These are phyloP conservation scores for Lordiphosa andalusiaca DNA, from an alignment of 2,888 invertebrate genomes.

Conservation along the genomic window DNA sequence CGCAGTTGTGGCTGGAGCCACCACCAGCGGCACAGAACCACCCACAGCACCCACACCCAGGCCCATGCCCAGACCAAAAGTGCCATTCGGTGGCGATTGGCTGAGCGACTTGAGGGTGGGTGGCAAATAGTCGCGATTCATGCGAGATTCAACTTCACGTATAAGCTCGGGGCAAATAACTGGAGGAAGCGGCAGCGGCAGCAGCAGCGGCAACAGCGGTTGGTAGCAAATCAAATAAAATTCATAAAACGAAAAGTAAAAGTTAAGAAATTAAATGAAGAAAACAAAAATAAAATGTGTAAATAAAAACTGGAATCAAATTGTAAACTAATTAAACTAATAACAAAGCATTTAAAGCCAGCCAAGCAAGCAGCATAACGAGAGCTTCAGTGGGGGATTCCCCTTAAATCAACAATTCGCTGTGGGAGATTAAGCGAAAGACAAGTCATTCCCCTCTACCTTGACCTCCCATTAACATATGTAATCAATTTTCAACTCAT, in stretches of 20 bases:
- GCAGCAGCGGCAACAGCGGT: conserved; percentile 12
- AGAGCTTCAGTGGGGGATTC: too few relatives aligned
- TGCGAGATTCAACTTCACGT: conserved; percentile 93
- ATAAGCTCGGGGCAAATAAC: conserved; percentile 94
- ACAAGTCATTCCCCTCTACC: too few relatives aligned
- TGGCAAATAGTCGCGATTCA: conserved; percentile 90
- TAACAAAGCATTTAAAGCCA: conserved; percentile 14
- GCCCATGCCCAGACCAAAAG: conserved; percentile 37
- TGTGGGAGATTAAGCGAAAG: too few relatives aligned
- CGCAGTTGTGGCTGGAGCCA: conserved; percentile 44
- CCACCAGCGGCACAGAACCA: conserved; percentile 52
- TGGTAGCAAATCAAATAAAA: conserved; percentile 50
- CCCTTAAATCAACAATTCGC: too few relatives aligned
- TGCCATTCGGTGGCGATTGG: conserved; percentile 75
- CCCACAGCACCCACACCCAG: conserved; percentile 19
- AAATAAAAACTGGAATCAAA: conserved; percentile 3
- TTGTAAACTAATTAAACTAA: conserved; percentile 19
- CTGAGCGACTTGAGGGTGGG: conserved; percentile 82
- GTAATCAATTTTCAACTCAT: too few relatives aligned
- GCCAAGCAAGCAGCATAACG: too few relatives aligned
- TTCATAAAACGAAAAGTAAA: conserved; percentile 37
- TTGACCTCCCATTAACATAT: too few relatives aligned
- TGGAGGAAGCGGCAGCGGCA: conserved; percentile 77
- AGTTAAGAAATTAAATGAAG: conserved; percentile 30
- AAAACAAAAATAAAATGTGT: conserved; percentile 25